Evolutionary conservation across 2,797 vertebrate genomes (phyloP), one percentile per base, ranked within the genome.

Genomic region (Heteromormyrus szaboi): DNA sequence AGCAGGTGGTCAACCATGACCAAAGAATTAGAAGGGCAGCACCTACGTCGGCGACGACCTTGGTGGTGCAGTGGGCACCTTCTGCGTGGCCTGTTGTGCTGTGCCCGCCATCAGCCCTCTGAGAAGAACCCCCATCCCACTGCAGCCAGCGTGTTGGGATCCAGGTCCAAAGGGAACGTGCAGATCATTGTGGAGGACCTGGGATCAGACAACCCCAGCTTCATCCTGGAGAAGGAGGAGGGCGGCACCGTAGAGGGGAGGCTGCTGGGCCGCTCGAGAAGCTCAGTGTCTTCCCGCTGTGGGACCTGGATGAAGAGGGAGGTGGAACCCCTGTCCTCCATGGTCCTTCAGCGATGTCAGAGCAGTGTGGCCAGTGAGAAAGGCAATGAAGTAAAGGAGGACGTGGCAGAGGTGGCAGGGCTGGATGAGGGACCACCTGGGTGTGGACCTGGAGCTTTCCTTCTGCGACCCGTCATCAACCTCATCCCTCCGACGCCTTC

Each of bases 401-500:
- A 33, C 9, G 86, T 29, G 54, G 90, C 93, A 19, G 85, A 87
- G 2, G 93, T 93, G 22, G 92, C 93, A 3, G 91, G 93, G 85
- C 93, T 90, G 3, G 91, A 90, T 37, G 37, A 81, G 14, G 87
- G 8, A 9, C 41, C 14, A 29, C 0, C 5, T n/a, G 68, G 19
- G 68, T 88, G 81, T 48, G 91, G 84, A 2, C 84, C 11, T 17
- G 56, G 87, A 79, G 22, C 11, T 88, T 88, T 93, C 88, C 91
- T 93, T 51, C 92, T 88, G 37, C 91, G 90, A 41, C 96, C 96
- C 6, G 89, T 92, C 83, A 96, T 97, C 88, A 94, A 96, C 87
- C 91, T 96, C 72, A 95, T 95, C 85, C 95, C 95, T 41, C 95
- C 94, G 85, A 95, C 93, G 17, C 94, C 94, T 87, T 95, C 93